phyloP scores from a whole-genome alignment of 2,113 vertebrate species.

The Gallinago jamesoni region DNA sequence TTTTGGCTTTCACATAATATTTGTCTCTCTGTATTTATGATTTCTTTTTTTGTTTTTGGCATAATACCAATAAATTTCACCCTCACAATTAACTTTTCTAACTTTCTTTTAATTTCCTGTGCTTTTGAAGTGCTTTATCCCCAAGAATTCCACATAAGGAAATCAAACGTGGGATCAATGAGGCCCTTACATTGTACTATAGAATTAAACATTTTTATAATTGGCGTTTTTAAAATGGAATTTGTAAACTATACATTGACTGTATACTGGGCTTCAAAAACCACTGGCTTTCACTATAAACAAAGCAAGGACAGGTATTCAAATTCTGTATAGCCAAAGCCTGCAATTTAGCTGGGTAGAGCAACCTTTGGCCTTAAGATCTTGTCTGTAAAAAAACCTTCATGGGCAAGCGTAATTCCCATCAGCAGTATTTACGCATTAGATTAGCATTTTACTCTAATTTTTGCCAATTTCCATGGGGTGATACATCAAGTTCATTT shows the following conservation, averaged over 20 bases:
- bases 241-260: not conserved
- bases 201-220: not conserved
- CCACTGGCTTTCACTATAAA: not conserved
- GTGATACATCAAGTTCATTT: conserved; percentile 22
- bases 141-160: not conserved
- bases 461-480: not conserved
- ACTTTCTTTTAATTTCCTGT: not conserved
- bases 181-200: not conserved
- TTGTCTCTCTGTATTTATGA: not conserved
- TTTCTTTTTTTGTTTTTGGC: not conserved
- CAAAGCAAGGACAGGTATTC: not conserved
- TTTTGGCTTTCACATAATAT: not conserved
- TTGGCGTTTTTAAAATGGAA: not conserved
- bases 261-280: not conserved
- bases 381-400: not conserved
- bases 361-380: not conserved
- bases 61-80: not conserved
- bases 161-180: not conserved
- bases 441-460: not conserved
- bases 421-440: not conserved
- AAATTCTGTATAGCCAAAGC: not conserved
- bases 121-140: not conserved
- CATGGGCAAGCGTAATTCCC: not conserved
- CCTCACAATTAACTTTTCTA: not conserved
- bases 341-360: not conserved